Evolutionary conservation across 2,888 invertebrate species (phyloP).

Genomic region (Drosophila robusta): DNA sequence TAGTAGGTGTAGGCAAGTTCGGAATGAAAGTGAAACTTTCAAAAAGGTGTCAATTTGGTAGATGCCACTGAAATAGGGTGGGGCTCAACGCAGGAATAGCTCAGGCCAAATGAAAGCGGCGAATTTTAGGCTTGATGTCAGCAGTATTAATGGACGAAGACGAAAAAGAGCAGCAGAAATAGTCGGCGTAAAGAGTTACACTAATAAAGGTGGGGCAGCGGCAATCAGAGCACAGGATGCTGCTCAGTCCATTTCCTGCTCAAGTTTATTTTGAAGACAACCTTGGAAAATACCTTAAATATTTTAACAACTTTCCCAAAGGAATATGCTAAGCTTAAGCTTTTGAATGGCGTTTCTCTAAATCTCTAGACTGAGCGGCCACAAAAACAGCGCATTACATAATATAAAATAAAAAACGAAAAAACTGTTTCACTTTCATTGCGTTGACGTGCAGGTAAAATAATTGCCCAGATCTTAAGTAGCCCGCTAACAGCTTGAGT

Average conservation of each 20-base stretch:
- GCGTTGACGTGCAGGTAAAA: conserved; percentile 26
- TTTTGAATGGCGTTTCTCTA: conserved; percentile 19
- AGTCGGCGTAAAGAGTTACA: background rate
- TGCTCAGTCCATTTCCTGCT: background rate
- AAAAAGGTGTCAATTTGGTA: conserved; percentile 71
- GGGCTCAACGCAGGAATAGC: conserved; percentile 36
- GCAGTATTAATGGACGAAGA: background rate
- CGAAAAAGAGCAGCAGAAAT: background rate
- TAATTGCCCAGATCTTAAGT: conserved; percentile 33
- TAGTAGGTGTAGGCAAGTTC: conserved; percentile 12
- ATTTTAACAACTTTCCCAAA: conserved; percentile 10
- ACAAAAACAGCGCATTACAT: conserved; percentile 23
- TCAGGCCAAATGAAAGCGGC: conserved; percentile 45
- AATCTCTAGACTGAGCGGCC: conserved; percentile 1
- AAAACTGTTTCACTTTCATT: conserved; percentile 63
- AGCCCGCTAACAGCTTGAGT: conserved; percentile 6
- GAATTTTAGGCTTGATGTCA: conserved; percentile 42
- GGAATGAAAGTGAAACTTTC: conserved; percentile 76
- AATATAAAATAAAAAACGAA: conserved; percentile 22
- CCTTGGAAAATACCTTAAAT: background rate
- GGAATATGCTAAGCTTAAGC: conserved; percentile 7
- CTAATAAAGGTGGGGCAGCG: background rate
- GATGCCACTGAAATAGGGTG: conserved; percentile 57
- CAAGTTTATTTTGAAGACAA: background rate
- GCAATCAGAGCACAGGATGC: conserved; percentile 3